Base-by-base conservation (phyloP, 2,888 invertebrate genomes). In the Hipparchia semele region DNA sequence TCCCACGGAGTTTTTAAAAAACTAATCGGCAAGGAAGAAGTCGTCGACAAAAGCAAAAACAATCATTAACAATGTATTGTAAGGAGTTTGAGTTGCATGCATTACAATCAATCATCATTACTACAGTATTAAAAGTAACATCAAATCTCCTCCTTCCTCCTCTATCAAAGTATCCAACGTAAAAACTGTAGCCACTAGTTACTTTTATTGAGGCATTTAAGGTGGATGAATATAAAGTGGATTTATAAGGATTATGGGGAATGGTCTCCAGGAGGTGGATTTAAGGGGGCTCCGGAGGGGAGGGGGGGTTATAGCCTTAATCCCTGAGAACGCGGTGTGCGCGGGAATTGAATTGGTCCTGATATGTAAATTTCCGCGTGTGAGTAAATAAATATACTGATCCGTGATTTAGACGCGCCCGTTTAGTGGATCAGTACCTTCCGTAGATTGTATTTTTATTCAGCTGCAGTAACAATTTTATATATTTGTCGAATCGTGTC, bases 191-290 rank as follows among this genome's bases (percentile, higher is more conserved):
- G 85, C 86, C 84, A 86, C 86, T 83, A 87, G 87, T 87, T 87
- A 86, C 87, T 91, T 92, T 92, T 91, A 92, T 91, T 89, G 88
- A 86, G 85, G 90, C 87, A 89, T 91, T 92, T 91, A 92, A 93
- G 92, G 92, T 93, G 92, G 92, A 93, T 93, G 91, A 92, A 91
- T 91, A 92, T 92, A 92, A 92, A 93, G 86, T 89, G 91, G 92
- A 92, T 92, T 92, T 90, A 90, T 90, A 86, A 79, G 91, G 92
- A 92, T 92, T 92, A 92, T 90, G 68, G 87, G 83, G 79, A 86
- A 87, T 86, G 88, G 88, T 85, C 87, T 83, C 82, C 81, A 78
- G 76, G 82, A 83, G 81, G 80, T 81, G 61, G 75, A 7, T 1
- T 13, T 9, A 8, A 83, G 81, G 79, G 81, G 61, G 23, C 23